phyloP scores from a whole-genome alignment of 2,113 vertebrate species.

The Sinocyclocheilus grahami region DNA sequence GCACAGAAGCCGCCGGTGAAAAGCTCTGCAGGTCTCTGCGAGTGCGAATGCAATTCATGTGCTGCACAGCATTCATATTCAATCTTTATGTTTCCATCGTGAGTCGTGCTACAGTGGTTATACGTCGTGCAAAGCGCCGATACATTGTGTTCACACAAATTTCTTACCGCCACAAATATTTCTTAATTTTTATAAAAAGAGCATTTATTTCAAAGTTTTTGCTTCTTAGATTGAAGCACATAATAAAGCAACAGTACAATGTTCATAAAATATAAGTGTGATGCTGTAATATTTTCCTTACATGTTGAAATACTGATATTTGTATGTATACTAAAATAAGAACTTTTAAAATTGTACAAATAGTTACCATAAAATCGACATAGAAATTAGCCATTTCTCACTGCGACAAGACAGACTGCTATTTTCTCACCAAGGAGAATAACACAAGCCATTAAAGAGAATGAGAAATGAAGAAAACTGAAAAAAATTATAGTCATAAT shows the following conservation, averaged over 20 bases:
- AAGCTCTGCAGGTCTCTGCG: conserved; percentile 29
- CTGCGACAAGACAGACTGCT: conserved; percentile 90
- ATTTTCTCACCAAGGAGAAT: conserved; percentile 85
- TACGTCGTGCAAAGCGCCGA: neutral
- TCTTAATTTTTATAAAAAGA: conserved; percentile 80
- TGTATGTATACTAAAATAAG: conserved; percentile 99
- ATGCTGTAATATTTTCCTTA: conserved; percentile 95
- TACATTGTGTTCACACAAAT: neutral
- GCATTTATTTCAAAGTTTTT: conserved; percentile 95
- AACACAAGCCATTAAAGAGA: conserved; percentile 79
- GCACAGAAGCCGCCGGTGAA: conserved; percentile 18
- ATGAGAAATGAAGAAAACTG: conserved; percentile 46
- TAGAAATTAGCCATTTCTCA: conserved; percentile 93
- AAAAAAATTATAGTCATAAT: conserved; percentile 21
- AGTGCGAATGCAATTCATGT: conserved; percentile 6
- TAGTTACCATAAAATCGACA: conserved; percentile 99
- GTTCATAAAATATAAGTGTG: conserved; percentile 99
- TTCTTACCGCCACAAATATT: conserved; percentile 25
- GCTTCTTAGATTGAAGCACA: conserved; percentile 99
- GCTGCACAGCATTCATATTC: neutral
- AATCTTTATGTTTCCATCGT: conserved; percentile 3
- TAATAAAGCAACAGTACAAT: conserved; percentile 99
- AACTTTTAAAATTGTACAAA: conserved; percentile 99
- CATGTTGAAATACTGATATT: conserved; percentile 99
- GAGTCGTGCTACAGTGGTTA: neutral